These are phyloP conservation scores for Tetranychus piercei DNA, from an alignment of 2,888 invertebrate genomes.

Conservation along the genomic window DNA sequence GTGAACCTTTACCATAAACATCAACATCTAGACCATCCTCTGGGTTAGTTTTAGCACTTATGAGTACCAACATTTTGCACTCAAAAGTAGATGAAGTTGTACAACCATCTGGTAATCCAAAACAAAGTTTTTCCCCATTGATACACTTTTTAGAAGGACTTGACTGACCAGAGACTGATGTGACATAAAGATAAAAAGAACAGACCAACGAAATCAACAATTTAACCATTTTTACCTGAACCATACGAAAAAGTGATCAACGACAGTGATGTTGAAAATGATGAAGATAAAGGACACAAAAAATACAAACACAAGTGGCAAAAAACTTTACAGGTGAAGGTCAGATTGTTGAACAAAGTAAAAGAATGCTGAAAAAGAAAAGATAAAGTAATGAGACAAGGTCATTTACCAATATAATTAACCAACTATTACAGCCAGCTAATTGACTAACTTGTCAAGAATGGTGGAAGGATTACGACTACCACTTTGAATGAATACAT, in stretches of 20 bases:
- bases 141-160: neutral
- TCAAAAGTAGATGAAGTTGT: neutral
- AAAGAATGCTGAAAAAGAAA: neutral
- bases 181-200: neutral
- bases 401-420: neutral
- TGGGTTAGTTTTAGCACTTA: neutral
- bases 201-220: neutral
- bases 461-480: neutral
- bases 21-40: neutral
- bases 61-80: neutral
- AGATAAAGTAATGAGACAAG: neutral
- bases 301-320: neutral
- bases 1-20: neutral
- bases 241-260: neutral
- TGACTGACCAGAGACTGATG: neutral
- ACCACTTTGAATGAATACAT: neutral
- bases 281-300: neutral
- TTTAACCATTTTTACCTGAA: neutral
- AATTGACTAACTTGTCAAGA: neutral
- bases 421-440: neutral
- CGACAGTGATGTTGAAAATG: neutral
- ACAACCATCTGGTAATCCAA: neutral
- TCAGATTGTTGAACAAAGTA: neutral
- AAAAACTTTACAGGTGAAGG: neutral
- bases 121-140: conserved; percentile 2